A percentile compares a stretch with the other conserved stretches of the same genome.
These are phyloP conservation scores for Tapirus terrestris DNA, from an alignment of 2,113 vertebrate genomes.

Conservation along the genomic window DNA sequence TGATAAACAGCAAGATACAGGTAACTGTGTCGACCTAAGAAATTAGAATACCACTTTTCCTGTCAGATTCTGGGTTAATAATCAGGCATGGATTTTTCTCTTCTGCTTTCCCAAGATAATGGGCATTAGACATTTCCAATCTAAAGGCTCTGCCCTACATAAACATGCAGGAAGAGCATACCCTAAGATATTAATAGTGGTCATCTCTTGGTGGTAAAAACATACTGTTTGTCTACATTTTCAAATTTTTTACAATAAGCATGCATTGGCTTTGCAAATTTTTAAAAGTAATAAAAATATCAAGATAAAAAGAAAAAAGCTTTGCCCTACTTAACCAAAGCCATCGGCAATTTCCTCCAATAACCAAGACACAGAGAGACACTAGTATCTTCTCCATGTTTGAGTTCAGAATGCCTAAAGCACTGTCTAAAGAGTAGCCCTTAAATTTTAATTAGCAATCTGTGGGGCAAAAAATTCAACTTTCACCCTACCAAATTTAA, in stretches of 20 bases:
- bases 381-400: background rate
- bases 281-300: conserved; percentile 12
- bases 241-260: background rate
- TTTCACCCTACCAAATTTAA: background rate
- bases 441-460: conserved; percentile 46
- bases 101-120: conserved; percentile 1
- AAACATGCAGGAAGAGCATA: background rate
- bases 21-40: background rate
- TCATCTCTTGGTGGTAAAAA: conserved; percentile 37
- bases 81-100: conserved; percentile 75
- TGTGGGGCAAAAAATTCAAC: conserved; percentile 8
- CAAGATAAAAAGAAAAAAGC: background rate
- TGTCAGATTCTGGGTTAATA: conserved; percentile 57
- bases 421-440: background rate
- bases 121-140: background rate
- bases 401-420: conserved; percentile 9
- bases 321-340: conserved; percentile 40
- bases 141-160: background rate
- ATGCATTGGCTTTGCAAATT: background rate
- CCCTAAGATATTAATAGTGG: background rate
- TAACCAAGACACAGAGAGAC: background rate
- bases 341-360: conserved; percentile 44
- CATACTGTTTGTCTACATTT: conserved; percentile 2
- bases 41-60: conserved; percentile 26
- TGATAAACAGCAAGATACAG: conserved; percentile 33